phyloP scores from a whole-genome alignment of 2,797 vertebrate genomes.

The Rhinoraja longicauda region DNA sequence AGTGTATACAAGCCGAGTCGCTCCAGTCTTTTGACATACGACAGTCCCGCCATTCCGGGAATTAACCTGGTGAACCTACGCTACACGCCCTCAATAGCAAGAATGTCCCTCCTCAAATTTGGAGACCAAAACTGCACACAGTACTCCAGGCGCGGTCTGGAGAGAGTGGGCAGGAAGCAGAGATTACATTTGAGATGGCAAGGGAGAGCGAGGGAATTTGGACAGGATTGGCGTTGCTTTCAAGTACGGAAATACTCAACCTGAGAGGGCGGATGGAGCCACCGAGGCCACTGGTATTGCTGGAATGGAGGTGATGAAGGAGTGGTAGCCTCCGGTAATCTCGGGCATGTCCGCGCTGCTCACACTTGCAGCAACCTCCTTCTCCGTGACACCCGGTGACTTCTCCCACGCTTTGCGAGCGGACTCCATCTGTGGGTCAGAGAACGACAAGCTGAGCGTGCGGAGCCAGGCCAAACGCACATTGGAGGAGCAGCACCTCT shows the following conservation, averaged over 20 bases:
- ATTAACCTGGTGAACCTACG: no score
- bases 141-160: no score
- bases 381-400: background rate
- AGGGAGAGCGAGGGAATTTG: background rate
- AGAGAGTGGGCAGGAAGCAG: no score
- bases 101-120: no score
- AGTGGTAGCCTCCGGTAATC: background rate
- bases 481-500: no score
- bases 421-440: conserved; percentile 33
- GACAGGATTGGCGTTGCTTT: background rate
- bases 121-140: no score
- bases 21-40: no score
- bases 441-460: background rate
- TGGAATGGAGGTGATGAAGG: background rate
- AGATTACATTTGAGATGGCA: no score
- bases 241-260: background rate
- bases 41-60: no score
- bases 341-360: background rate
- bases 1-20: no score
- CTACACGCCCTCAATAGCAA: no score
- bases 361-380: background rate
- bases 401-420: conserved; percentile 37
- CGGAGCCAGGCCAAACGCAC: background rate
- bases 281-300: conserved; percentile 35
- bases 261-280: conserved; percentile 30